Evolutionary conservation across 2,797 vertebrate species (phyloP).

Genomic region (Gymnothorax javanicus): DNA sequence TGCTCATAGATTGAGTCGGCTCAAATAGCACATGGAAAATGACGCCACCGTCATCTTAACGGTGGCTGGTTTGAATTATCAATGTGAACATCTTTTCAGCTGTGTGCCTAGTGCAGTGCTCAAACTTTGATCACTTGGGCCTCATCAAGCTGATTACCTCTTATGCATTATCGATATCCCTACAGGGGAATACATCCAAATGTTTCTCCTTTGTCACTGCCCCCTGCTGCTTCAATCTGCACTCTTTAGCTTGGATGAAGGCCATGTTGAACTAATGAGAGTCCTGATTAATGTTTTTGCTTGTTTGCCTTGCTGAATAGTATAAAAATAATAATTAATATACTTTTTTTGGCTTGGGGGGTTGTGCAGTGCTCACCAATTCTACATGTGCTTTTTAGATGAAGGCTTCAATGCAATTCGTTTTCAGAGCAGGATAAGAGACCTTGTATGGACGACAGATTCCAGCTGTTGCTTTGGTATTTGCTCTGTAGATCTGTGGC

Average conservation of each 20-base stretch:
- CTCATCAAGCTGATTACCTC: not conserved
- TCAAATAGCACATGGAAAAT: not conserved
- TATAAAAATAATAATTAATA: too few species aligned
- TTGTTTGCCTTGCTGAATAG: not conserved
- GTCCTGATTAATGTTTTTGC: not conserved
- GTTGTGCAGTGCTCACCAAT: too few species aligned
- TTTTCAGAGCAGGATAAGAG: not conserved
- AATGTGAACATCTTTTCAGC: not conserved
- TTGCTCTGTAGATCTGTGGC: not conserved
- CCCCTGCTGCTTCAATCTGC: not conserved
- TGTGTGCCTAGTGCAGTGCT: not conserved
- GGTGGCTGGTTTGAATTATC: not conserved
- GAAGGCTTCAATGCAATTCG: not conserved
- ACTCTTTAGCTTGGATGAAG: not conserved
- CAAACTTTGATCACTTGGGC: not conserved
- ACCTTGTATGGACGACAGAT: not conserved
- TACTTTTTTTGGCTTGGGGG: too few species aligned
- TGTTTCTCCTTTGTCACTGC: not conserved
- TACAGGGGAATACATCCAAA: not conserved
- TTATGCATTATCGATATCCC: not conserved
- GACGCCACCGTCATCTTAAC: not conserved
- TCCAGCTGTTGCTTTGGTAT: not conserved
- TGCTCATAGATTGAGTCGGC: not conserved
- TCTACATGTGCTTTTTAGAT: not conserved
- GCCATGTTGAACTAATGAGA: not conserved